These are phyloP conservation scores for Spilogale gracilis DNA, from an alignment of 2,113 vertebrate species.

Conservation along the genomic window DNA sequence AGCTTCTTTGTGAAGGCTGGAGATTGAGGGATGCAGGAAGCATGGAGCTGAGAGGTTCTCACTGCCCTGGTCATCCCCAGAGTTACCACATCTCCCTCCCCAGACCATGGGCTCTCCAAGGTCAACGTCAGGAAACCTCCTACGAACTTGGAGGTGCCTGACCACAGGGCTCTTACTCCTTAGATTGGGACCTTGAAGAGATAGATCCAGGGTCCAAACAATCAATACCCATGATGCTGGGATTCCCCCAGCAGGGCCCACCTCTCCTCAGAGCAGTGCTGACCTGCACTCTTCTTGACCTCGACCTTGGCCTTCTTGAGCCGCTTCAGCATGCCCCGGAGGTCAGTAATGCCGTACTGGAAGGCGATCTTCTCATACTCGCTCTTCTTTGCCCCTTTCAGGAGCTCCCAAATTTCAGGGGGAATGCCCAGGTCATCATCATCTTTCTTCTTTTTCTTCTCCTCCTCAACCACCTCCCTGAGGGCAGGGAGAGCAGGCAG, in stretches of 20 bases:
- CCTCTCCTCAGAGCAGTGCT: neutral
- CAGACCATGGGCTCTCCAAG: neutral
- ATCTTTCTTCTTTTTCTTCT: slow-evolving; percentile 86
- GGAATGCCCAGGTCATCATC: slow-evolving; percentile 88
- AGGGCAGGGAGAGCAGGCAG: too few relatives aligned
- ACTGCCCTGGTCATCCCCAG: neutral
- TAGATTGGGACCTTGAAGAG: neutral
- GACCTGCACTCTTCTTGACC: slow-evolving; percentile 93
- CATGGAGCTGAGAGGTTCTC: neutral
- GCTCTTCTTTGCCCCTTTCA: slow-evolving; percentile 92
- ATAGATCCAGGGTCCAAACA: neutral
- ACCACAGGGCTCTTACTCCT: neutral
- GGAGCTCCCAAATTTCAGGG: slow-evolving; percentile 94
- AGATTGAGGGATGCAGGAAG: neutral
- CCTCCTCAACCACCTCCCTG: slow-evolving; percentile 87
- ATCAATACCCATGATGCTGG: rapidly evolving
- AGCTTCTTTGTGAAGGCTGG: slow-evolving; percentile 93
- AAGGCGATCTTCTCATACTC: slow-evolving; percentile 97
- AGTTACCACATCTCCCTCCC: neutral
- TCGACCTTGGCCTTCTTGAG: slow-evolving; percentile 94
- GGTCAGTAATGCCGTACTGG: slow-evolving; percentile 95
- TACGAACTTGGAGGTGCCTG: neutral
- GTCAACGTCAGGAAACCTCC: neutral
- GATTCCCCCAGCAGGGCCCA: too few relatives aligned
- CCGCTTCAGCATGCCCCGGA: slow-evolving; percentile 93